phyloP scores from a whole-genome alignment of 2,113 vertebrate genomes.

The Solea solea region DNA sequence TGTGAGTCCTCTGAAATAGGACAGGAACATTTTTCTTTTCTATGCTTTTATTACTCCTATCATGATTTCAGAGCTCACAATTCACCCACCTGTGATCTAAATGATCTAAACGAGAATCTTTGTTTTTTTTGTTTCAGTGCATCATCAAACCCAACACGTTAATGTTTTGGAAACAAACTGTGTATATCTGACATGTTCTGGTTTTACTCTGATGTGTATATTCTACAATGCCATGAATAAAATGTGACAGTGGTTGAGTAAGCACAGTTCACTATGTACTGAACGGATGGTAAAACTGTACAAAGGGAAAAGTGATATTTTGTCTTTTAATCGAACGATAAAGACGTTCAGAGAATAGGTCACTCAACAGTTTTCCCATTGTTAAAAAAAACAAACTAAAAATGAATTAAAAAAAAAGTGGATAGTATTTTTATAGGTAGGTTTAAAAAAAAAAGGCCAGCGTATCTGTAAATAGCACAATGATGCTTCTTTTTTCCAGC shows the following conservation, averaged over 20 bases:
- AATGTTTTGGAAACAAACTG: conserved; percentile 20
- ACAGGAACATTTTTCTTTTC: conserved; percentile 37
- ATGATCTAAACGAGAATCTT: neutral
- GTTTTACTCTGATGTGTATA: conserved; percentile 55
- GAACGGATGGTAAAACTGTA: conserved; percentile 66
- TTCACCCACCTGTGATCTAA: conserved; percentile 23
- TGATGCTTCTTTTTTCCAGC: conserved; percentile 61
- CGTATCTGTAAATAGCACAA: conserved; percentile 93
- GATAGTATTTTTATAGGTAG: conserved; percentile 99
- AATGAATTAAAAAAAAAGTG: conserved; percentile 81
- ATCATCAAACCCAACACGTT: conserved; percentile 4
- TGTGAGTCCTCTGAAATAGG: conserved; percentile 32
- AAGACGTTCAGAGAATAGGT: conserved; percentile 49
- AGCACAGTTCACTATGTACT: conserved; percentile 78
- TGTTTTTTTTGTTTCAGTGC: neutral
- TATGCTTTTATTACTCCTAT: conserved; percentile 41
- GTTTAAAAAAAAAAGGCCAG: conserved; percentile 83
- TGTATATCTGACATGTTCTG: conserved; percentile 23
- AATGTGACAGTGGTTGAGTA: conserved; percentile 62
- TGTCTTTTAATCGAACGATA: conserved; percentile 62
- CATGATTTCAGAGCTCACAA: conserved; percentile 22
- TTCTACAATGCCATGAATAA: conserved; percentile 39
- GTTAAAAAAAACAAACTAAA: conserved; percentile 87
- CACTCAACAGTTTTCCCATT: conserved; percentile 81
- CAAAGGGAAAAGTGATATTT: conserved; percentile 37